A percentile compares a stretch with the other conserved stretches of the same genome.
Evolutionary conservation across 2,113 vertebrate species (phyloP).

Genomic region (Tragelaphus imberbis): DNA sequence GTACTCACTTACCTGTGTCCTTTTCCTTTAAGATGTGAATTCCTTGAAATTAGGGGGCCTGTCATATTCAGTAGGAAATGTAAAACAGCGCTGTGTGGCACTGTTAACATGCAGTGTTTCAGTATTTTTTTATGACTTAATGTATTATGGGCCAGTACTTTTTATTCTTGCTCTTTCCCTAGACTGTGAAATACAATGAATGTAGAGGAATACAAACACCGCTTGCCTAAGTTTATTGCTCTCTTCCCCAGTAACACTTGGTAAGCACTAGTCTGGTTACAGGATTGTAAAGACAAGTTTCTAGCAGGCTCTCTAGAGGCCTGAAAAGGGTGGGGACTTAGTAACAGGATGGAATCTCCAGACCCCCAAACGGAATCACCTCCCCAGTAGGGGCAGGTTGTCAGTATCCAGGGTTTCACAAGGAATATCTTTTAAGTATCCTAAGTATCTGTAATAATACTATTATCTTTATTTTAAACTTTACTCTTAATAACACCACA

Average conservation of each 20-base stretch:
- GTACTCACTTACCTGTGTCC: not conserved
- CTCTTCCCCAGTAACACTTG: not conserved
- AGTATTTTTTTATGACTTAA: not conserved
- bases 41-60: not conserved
- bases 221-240: not conserved
- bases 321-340: not conserved
- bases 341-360: not conserved
- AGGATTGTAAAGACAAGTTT: not conserved
- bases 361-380: not conserved
- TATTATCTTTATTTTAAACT: not conserved
- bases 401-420: not conserved
- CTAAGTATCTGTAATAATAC: not conserved
- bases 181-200: not conserved
- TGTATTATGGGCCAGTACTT: not conserved
- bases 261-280: not conserved
- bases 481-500: not conserved
- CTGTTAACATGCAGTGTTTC: not conserved
- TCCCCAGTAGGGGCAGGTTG: not conserved
- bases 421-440: not conserved
- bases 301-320: not conserved
- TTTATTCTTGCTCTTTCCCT: not conserved
- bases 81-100: not conserved
- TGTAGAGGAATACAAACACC: not conserved
- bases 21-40: not conserved
- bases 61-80: not conserved